phyloP scores from a whole-genome alignment of 1,140 invertebrate species.

The Penaeus vannamei region DNA sequence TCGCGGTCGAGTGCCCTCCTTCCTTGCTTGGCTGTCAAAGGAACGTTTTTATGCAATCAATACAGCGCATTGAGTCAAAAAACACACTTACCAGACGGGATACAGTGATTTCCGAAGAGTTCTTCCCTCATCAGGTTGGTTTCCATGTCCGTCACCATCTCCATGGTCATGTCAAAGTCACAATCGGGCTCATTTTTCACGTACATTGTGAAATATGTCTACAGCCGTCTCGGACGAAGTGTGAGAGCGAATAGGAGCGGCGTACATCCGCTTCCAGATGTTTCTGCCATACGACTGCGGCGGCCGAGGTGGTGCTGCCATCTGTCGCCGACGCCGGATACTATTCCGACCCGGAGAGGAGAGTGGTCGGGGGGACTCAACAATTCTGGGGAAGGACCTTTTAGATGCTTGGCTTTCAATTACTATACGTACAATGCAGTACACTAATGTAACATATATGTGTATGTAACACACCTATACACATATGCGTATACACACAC shows the following conservation, averaged over 20 bases:
- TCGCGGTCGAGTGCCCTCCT: too few relatives aligned
- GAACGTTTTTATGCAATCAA: too few relatives aligned
- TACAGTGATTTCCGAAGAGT: slow-evolving; percentile 45
- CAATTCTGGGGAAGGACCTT: too few relatives aligned
- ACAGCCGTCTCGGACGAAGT: background rate
- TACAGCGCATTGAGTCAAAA: too few relatives aligned
- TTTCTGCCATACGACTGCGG: slow-evolving; percentile 45
- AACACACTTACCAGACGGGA: slow-evolving; percentile 41
- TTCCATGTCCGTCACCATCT: slow-evolving; percentile 54
- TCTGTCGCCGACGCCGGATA: background rate
- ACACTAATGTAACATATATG: too few relatives aligned
- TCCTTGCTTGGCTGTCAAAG: too few relatives aligned
- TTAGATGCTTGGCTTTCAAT: too few relatives aligned
- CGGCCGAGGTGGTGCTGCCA: slow-evolving; percentile 10
- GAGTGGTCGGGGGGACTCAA: background rate
- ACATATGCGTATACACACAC: too few relatives aligned
- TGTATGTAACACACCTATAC: too few relatives aligned
- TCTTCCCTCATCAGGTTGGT: slow-evolving; percentile 44
- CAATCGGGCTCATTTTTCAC: slow-evolving; percentile 54
- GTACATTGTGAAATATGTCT: slow-evolving; percentile 34
- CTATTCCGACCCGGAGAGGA: background rate
- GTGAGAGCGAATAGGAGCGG: background rate
- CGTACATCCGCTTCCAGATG: background rate
- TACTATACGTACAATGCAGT: too few relatives aligned
- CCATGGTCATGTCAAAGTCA: slow-evolving; percentile 57